phyloP scores from a whole-genome alignment of 2,113 vertebrate species.

The Lagopus leucura region DNA sequence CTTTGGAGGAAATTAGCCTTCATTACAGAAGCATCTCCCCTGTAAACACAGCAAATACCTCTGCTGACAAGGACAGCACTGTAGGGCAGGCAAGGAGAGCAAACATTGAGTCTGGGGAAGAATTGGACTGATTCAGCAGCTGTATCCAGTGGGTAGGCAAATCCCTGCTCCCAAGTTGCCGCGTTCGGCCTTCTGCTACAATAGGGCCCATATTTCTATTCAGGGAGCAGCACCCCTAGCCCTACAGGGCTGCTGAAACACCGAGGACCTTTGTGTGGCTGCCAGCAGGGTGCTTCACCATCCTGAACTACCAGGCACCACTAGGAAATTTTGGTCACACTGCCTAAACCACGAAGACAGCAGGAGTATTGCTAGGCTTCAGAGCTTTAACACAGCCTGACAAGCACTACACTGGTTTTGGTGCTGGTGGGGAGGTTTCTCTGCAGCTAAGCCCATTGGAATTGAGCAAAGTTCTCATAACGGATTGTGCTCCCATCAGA shows the following conservation, averaged over 20 bases:
- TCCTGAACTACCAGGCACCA: rapidly evolving
- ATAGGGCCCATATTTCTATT: rapidly evolving
- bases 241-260: rapidly evolving
- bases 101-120: background rate
- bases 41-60: constrained; percentile 20
- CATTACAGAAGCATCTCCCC: constrained; percentile 51
- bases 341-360: background rate
- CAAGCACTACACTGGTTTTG: constrained; percentile 61
- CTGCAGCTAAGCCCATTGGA: constrained; percentile 29
- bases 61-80: constrained; percentile 25
- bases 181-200: rapidly evolving
- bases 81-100: background rate
- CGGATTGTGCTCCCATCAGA: constrained; percentile 33
- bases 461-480: constrained; percentile 62
- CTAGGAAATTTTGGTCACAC: rapidly evolving
- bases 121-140: background rate
- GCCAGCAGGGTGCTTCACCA: rapidly evolving
- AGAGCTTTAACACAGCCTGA: background rate
- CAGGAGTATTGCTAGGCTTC: background rate
- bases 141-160: background rate
- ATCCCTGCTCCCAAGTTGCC: background rate
- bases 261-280: rapidly evolving
- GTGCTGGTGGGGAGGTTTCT: constrained; percentile 64
- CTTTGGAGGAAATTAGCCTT: constrained; percentile 49
- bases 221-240: background rate